Evolutionary conservation across 2,113 vertebrate species (phyloP), one percentile per base, ranked within the genome.

Genomic region (Ammodytes marinus): DNA sequence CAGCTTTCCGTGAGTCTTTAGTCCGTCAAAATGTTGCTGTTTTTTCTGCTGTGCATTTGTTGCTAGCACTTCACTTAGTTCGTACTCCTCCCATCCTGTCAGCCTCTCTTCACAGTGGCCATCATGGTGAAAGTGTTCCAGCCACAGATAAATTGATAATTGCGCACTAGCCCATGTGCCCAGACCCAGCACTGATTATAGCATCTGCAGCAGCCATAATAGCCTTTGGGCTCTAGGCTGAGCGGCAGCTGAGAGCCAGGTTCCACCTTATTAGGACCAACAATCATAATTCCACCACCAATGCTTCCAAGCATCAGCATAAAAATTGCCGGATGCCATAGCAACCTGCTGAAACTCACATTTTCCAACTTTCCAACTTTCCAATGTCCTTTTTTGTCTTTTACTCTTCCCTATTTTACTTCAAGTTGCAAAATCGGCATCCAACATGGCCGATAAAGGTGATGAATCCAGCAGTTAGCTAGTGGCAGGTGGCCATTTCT

Each of bases 1-100:
- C 96, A 0, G 97, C 98, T 59, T 99, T 99, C 92, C 97, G 97
- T 99, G 93, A 98, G 97, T 97, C 54, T 17, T 13, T 12, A 52
- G 1, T 39, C 45, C 0, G 3, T 9, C 19, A 27, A 27, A 27
- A 27, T 2, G 27, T 27, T 27, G 27, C 27, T 27, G 27, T 27
- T 27, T 27, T 27, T 15, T 8, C 14, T 61, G 7, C 10, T 52
- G 4, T 14, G 2, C 4, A 42, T 59, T 50, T 12, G 13, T 3
- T 50, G 3, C 12, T 65, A 27, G 49, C 42, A 13, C 39, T 46
- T 54, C n/a, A 42, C 19, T 4, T 11, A n/a, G 12, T 77, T 61
- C 35, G 6, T 10, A n/a, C 8, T 6, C 8, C 37, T 50, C 19
- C 4, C 10, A 19, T 66, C 69, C 46, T 35, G 3, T 55, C 61